Evolutionary conservation across 2,113 vertebrate species (phyloP).

Genomic region (Dasypus novemcinctus): DNA sequence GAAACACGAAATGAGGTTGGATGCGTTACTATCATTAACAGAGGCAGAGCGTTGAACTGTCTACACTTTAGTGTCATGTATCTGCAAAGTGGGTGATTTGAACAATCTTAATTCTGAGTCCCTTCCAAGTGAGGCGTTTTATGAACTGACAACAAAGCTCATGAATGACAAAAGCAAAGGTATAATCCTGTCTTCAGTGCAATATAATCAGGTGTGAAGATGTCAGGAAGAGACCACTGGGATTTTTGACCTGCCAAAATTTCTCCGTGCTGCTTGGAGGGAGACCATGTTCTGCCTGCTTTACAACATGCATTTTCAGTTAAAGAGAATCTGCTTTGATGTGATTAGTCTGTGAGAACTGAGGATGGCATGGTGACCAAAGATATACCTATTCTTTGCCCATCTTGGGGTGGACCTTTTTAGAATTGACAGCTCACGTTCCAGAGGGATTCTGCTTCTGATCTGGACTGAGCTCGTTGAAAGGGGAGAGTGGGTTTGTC

Average conservation of each 20-base stretch:
- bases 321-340: background rate
- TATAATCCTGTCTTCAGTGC: background rate
- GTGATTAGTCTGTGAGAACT: rapidly evolving
- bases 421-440: background rate
- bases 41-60: background rate
- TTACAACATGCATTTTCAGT: too few species aligned
- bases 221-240: too few species aligned
- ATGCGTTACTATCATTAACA: too few species aligned
- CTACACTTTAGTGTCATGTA: too few species aligned
- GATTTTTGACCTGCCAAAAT: background rate
- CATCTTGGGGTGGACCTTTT: rapidly evolving
- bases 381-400: rapidly evolving
- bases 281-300: background rate
- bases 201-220: background rate
- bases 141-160: background rate
- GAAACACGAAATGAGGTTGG: background rate
- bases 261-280: too few species aligned
- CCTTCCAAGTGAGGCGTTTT: background rate
- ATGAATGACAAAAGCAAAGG: too few species aligned
- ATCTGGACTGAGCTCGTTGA: background rate
- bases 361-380: too few species aligned
- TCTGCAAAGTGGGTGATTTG: background rate
- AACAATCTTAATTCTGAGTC: background rate
- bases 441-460: too few species aligned
- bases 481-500: too few species aligned